Evolutionary conservation across 1,140 invertebrate genomes (phyloP).

Genomic region (Helicoverpa armigera): DNA sequence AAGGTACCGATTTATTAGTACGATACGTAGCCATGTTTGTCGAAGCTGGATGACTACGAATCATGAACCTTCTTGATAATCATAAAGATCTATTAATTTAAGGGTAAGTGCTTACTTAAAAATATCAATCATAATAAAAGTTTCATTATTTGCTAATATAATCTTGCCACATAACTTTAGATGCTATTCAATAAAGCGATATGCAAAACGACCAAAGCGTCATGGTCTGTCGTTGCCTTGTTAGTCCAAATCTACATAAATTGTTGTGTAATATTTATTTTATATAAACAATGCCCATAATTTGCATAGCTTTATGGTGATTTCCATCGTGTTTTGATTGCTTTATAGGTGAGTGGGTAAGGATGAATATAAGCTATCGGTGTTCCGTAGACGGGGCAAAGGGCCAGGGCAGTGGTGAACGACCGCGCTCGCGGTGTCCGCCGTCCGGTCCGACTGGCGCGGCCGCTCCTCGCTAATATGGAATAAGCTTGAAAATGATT

Average conservation of each 20-base stretch:
- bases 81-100: too few species aligned
- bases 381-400: conserved; percentile 62
- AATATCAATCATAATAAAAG: too few species aligned
- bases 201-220: too few species aligned
- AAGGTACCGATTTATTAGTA: conserved; percentile 9
- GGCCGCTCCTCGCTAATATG: conserved; percentile 53
- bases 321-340: not conserved
- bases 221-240: too few species aligned
- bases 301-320: not conserved
- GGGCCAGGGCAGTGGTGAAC: conserved; percentile 67
- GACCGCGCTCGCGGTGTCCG: conserved; percentile 61
- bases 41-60: too few species aligned
- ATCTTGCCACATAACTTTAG: too few species aligned
- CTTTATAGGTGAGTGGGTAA: conserved; percentile 44
- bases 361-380: conserved; percentile 34
- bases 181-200: too few species aligned
- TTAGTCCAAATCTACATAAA: too few species aligned
- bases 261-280: not conserved
- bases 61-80: too few species aligned
- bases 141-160: too few species aligned
- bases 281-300: not conserved
- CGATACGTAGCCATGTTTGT: not conserved
- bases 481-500: conserved; percentile 53
- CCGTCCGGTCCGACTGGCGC: conserved; percentile 54
- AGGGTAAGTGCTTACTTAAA: too few species aligned